These are phyloP conservation scores for Serinus canaria DNA, from an alignment of 2,113 vertebrate genomes.

Conservation along the genomic window DNA sequence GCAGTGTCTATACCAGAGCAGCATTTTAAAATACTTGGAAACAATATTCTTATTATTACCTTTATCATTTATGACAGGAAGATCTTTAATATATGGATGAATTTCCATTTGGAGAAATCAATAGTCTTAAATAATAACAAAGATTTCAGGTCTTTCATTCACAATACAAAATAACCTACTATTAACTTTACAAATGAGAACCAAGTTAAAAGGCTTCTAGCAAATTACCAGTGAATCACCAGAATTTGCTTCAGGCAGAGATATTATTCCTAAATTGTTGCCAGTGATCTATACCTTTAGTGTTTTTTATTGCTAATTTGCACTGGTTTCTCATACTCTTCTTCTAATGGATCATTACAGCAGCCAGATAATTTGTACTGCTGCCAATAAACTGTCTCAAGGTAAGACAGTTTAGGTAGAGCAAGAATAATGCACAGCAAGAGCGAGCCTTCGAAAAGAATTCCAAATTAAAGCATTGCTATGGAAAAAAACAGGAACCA, in stretches of 20 bases:
- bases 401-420: constrained; percentile 18
- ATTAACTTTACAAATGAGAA: constrained; percentile 64
- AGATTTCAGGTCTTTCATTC: constrained; percentile 49
- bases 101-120: constrained; percentile 33
- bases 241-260: constrained; percentile 46
- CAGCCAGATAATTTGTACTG: constrained; percentile 27
- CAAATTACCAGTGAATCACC: constrained; percentile 59
- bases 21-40: background rate
- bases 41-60: background rate
- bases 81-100: constrained; percentile 1
- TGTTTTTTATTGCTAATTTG: constrained; percentile 48
- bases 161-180: constrained; percentile 41
- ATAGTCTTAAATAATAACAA: constrained; percentile 50
- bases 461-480: background rate
- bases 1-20: background rate
- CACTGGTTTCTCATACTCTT: constrained; percentile 39
- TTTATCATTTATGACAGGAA: constrained; percentile 4
- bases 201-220: constrained; percentile 58
- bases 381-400: constrained; percentile 45
- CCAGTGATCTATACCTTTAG: constrained; percentile 35
- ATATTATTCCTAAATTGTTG: constrained; percentile 48
- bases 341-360: constrained; percentile 46
- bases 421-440: background rate
- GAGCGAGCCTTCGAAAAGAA: background rate
- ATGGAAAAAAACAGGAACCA: background rate